Evolutionary conservation across 2,888 invertebrate species (phyloP).

Genomic region (Volucella zonaria): DNA sequence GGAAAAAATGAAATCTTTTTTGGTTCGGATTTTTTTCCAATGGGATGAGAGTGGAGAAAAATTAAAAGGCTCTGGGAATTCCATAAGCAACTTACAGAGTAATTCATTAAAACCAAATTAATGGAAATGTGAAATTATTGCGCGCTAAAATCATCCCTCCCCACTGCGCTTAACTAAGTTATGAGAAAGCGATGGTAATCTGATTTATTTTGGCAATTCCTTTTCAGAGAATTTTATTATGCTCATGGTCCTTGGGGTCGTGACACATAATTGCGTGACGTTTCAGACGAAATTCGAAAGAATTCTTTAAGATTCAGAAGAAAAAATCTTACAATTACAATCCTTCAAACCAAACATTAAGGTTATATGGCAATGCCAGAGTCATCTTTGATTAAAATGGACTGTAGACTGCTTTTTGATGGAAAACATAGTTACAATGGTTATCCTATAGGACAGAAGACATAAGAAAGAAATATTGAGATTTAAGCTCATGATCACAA

Average conservation of each 20-base stretch:
- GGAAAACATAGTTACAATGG: too few species aligned
- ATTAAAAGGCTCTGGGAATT: constrained; percentile 18
- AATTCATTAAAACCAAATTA: constrained; percentile 42
- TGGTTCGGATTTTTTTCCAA: constrained; percentile 12
- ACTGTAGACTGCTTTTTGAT: too few species aligned
- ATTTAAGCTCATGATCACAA: too few species aligned
- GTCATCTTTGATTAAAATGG: too few species aligned
- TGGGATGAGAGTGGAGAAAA: not conserved
- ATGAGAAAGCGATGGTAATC: constrained; percentile 14
- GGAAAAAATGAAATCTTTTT: constrained; percentile 5
- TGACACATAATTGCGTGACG: not conserved
- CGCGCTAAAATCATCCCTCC: not conserved
- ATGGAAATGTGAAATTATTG: constrained; percentile 37
- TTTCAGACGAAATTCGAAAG: not conserved
- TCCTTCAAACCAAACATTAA: too few species aligned
- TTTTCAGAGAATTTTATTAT: constrained; percentile 41
- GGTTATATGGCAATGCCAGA: too few species aligned
- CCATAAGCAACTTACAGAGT: constrained; percentile 26
- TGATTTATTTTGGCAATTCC: constrained; percentile 32
- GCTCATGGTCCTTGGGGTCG: not conserved
- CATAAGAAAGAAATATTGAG: too few species aligned
- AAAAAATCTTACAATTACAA: too few species aligned
- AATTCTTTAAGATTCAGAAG: too few species aligned
- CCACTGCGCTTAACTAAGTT: not conserved
- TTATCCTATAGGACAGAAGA: too few species aligned